Evolutionary conservation across 1,140 invertebrate genomes (phyloP).

Genomic region (Oscheius sp.): DNA sequence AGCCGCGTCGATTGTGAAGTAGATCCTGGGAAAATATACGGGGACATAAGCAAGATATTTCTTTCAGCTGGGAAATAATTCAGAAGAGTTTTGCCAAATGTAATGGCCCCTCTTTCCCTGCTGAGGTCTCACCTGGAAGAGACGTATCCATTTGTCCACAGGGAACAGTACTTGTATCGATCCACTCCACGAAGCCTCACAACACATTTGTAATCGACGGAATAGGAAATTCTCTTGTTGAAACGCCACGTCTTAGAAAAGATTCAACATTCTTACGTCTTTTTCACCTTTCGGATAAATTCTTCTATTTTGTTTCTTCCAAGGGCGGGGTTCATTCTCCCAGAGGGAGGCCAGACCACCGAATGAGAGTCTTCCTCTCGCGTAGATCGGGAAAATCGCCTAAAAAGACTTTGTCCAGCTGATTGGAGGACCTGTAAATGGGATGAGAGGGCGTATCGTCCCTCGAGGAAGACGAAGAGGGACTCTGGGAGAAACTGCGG

Average conservation of each 20-base stretch:
- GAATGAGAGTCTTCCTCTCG: not conserved
- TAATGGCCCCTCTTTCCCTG: too few species aligned
- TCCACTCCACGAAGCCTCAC: not conserved
- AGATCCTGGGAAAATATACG: not conserved
- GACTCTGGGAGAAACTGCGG: not conserved
- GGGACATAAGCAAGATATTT: not conserved
- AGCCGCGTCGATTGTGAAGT: not conserved
- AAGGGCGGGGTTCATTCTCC: not conserved
- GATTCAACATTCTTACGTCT: not conserved
- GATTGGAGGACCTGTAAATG: not conserved
- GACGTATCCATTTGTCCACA: not conserved
- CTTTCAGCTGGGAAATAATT: too few species aligned
- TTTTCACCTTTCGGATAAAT: not conserved
- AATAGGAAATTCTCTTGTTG: not conserved
- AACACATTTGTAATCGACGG: not conserved
- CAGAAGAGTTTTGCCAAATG: too few species aligned
- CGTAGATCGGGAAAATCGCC: not conserved
- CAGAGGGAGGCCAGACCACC: not conserved
- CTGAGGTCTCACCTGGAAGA: not conserved
- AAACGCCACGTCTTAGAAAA: not conserved
- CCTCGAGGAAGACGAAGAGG: not conserved
- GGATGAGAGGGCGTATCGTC: not conserved
- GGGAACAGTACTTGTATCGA: not conserved
- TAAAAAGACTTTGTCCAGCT: not conserved
- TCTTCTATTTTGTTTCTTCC: not conserved